Base-by-base conservation (phyloP, 2,797 vertebrate species). In the Siniperca obscura region DNA sequence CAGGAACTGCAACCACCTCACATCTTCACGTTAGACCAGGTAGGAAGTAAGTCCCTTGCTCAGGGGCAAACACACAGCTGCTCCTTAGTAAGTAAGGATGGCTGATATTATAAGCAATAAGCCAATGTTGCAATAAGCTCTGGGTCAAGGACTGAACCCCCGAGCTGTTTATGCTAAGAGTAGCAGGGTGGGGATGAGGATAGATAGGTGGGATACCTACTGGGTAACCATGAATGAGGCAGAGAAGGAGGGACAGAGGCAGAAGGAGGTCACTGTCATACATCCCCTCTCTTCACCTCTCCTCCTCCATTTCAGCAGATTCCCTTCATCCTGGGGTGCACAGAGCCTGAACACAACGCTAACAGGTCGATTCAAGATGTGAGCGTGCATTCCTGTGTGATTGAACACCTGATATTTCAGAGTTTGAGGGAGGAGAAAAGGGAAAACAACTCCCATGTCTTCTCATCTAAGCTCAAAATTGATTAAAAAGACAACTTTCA, bases 401-500 rank as follows among this genome's bases (percentile, higher is more conserved):
- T 64, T 64, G 36, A 79, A 44, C 42, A 17, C 16, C 68, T 62
- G 83, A 84, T 80, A 77, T 40, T 56, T 66, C 36, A 61, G 44
- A 61, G 70, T 70, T 13, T 74, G 9, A 5, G 11, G 21, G 59
- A 75, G 68, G 27, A 70, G 61, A 75, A 64, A 34, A 4, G 44
- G n/a, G 19, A 59, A 59, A 72, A 77, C 30, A 65, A 25, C 56
- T 73, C 50, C 36, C 27, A 17, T 34, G 62, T 52, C n/a, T 50
- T 74, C 68, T 80, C 62, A 70, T 86, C 74, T 66, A 0, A 59
- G 60, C 59, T 74, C 4, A 6, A 62, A 81, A 81, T 69, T 25
- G 69, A 86, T 87, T 81, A 25, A 67, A 79, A 62, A 67, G n/a
- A 61, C 40, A 80, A 59, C 46, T 55, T 77, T 50, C 53, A 76